Conservation (phyloP, 2,888 invertebrate species). For the Agrochola macilenta region DNA sequence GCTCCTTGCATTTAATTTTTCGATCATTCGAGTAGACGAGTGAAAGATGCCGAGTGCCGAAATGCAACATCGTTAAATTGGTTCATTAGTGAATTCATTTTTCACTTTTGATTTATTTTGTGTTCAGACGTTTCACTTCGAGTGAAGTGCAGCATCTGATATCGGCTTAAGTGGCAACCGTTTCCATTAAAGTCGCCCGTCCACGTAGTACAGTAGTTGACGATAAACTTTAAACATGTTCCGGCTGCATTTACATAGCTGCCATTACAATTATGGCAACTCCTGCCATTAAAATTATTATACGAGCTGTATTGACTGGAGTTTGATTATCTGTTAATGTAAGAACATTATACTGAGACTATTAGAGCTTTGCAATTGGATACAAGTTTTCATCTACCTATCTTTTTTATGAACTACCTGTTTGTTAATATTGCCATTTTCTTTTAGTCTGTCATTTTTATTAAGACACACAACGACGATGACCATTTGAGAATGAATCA, state of each 20-base stretch:
- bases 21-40: too few relatives aligned
- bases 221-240: slow-evolving; percentile 4
- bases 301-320: neutral
- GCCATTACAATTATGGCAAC: neutral
- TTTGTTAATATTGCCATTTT: neutral
- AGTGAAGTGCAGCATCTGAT: too few relatives aligned
- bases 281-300: neutral
- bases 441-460: too few relatives aligned
- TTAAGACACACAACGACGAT: too few relatives aligned
- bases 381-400: neutral
- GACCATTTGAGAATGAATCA: too few relatives aligned
- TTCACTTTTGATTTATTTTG: too few relatives aligned
- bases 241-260: slow-evolving; percentile 17
- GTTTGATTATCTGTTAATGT: slow-evolving; percentile 12
- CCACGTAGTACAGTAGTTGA: neutral
- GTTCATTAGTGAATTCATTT: too few relatives aligned
- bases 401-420: neutral
- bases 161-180: neutral
- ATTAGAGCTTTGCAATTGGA: neutral
- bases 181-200: neutral
- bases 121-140: too few relatives aligned
- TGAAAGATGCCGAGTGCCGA: too few relatives aligned
- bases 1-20: too few relatives aligned
- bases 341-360: neutral
- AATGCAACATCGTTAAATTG: too few relatives aligned